These are phyloP conservation scores for Nephrotoma appendiculata DNA, from an alignment of 2,888 invertebrate genomes.

Conservation along the genomic window DNA sequence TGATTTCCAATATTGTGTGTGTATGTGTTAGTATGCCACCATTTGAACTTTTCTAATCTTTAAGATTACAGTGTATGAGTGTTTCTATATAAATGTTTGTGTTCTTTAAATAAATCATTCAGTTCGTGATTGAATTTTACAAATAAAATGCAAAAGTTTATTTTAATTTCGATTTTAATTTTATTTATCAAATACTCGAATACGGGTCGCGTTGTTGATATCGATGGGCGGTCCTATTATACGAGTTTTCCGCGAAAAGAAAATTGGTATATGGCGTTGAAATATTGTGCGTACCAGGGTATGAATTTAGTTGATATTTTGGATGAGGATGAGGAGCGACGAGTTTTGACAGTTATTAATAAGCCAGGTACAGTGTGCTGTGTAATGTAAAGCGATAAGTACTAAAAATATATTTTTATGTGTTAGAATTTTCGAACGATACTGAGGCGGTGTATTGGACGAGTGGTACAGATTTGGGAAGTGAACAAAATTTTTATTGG, in stretches of 20 bases:
- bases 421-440: neutral
- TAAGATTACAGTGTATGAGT: neutral
- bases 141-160: neutral
- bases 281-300: neutral
- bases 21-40: neutral
- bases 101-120: neutral
- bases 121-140: neutral
- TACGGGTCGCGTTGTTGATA: neutral
- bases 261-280: slow-evolving; percentile 1
- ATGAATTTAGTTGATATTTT: neutral
- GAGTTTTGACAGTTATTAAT: neutral
- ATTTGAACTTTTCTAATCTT: neutral
- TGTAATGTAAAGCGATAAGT: neutral
- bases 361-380: neutral
- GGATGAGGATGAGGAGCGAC: neutral
- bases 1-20: neutral
- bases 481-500: neutral
- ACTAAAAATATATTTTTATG: neutral
- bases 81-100: neutral
- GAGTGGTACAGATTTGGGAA: neutral
- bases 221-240: neutral
- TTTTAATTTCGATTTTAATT: neutral
- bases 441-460: neutral
- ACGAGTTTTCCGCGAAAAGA: neutral
- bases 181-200: neutral